These are phyloP conservation scores for Falco berigora DNA, from an alignment of 2,797 vertebrate genomes.

Conservation along the genomic window DNA sequence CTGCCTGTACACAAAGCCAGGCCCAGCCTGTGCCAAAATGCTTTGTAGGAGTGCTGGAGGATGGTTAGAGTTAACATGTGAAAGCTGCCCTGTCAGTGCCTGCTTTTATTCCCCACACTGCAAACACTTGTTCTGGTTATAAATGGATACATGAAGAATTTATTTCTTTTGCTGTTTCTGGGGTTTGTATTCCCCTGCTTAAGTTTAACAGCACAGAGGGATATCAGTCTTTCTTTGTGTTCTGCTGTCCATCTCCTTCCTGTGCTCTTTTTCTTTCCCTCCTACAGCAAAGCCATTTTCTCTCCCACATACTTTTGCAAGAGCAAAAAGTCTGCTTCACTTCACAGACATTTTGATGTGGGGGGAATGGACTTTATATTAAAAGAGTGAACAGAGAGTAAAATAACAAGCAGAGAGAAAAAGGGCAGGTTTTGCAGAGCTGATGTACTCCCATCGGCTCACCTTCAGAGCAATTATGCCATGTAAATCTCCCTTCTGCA, in stretches of 20 bases:
- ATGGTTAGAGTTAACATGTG: background rate
- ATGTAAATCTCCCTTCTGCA: background rate
- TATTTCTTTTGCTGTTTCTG: slow-evolving; percentile 33
- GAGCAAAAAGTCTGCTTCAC: slow-evolving; percentile 35
- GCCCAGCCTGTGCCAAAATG: background rate
- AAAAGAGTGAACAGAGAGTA: background rate
- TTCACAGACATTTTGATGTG: background rate
- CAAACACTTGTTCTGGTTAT: slow-evolving; percentile 23
- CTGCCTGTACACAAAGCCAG: background rate
- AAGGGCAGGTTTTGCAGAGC: background rate
- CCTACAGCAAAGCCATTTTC: slow-evolving; percentile 37
- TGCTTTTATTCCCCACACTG: background rate
- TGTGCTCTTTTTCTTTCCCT: slow-evolving; percentile 28
- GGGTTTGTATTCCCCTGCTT: slow-evolving; percentile 1
- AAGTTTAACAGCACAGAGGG: background rate
- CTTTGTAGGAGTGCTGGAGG: background rate
- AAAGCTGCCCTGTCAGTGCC: background rate
- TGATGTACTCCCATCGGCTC: background rate
- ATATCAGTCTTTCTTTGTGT: slow-evolving; percentile 24
- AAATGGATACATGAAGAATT: slow-evolving; percentile 32
- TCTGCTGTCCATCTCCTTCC: slow-evolving; percentile 50
- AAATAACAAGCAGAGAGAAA: slow-evolving; percentile 28
- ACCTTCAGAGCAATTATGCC: background rate
- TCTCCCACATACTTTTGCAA: slow-evolving; percentile 20
- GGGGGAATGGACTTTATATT: background rate